phyloP scores from a whole-genome alignment of 2,888 invertebrate genomes.

The Netelia fuscicornis region DNA sequence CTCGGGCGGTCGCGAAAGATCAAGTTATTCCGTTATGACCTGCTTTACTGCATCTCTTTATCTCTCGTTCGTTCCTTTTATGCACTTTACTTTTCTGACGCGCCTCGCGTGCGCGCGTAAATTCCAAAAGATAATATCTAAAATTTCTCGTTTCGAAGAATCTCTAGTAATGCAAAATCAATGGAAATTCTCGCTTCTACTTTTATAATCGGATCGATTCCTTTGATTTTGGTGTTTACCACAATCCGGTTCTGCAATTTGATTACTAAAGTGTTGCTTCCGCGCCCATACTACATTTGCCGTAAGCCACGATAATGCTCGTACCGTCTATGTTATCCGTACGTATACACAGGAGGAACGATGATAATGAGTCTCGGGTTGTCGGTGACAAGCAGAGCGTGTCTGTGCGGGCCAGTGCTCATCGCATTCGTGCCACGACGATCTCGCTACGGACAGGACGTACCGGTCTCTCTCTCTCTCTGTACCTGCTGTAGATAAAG shows the following conservation, averaged over 20 bases:
- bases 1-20: slow-evolving; percentile 56
- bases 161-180: neutral
- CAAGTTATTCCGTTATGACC: slow-evolving; percentile 64
- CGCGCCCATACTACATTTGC: slow-evolving; percentile 10
- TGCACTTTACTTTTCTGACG: slow-evolving; percentile 38
- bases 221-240: neutral
- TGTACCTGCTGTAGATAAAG: slow-evolving; percentile 40
- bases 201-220: neutral
- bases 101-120: slow-evolving; percentile 2
- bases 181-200: slow-evolving; percentile 6
- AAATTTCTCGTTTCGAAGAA: slow-evolving; percentile 18
- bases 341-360: slow-evolving; percentile 50
- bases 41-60: slow-evolving; percentile 18
- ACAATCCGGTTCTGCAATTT: slow-evolving; percentile 40
- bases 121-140: neutral
- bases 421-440: slow-evolving; percentile 75
- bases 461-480: slow-evolving; percentile 5
- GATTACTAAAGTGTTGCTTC: slow-evolving; percentile 45
- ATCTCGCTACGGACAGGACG: slow-evolving; percentile 69
- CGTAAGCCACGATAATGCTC: slow-evolving; percentile 36
- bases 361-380: slow-evolving; percentile 77
- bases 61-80: neutral
- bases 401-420: slow-evolving; percentile 79
- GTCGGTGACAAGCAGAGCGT: slow-evolving; percentile 81
- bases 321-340: slow-evolving; percentile 4